Evolutionary conservation across 2,797 vertebrate genomes (phyloP).

Genomic region (Parauchenoglanis ngamensis): DNA sequence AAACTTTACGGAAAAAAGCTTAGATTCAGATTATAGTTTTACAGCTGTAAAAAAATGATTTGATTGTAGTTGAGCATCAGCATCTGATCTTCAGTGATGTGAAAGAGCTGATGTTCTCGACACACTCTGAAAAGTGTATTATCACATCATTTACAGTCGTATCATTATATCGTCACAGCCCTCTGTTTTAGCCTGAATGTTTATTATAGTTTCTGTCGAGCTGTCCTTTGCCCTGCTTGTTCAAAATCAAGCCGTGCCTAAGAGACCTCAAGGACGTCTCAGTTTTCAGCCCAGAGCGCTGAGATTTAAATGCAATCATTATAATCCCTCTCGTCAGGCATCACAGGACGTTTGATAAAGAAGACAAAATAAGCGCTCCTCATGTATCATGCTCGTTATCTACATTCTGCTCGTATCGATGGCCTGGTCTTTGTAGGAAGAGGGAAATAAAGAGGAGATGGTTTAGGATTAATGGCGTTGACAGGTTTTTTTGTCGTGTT

Average conservation of each 20-base stretch:
- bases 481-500: neutral
- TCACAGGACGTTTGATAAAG: constrained; percentile 30
- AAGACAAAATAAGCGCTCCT: neutral
- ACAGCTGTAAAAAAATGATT: neutral
- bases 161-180: neutral
- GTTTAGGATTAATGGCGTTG: constrained; percentile 4
- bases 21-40: neutral
- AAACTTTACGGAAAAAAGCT: neutral
- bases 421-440: constrained; percentile 2
- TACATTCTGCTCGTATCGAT: neutral
- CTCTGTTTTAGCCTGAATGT: constrained; percentile 5
- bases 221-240: constrained; percentile 46
- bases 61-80: neutral
- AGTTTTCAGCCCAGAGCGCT: constrained; percentile 41
- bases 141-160: neutral
- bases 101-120: neutral
- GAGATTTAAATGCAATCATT: constrained; percentile 65
- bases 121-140: neutral
- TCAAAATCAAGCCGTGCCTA: constrained; percentile 44
- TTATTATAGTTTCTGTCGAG: constrained; percentile 22
- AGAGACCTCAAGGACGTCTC: constrained; percentile 36
- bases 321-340: constrained; percentile 59
- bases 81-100: neutral
- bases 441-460: neutral
- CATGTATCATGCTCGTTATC: constrained; percentile 4